These are phyloP conservation scores for Scotopteryx bipunctaria DNA, from an alignment of 2,888 invertebrate species.

Conservation along the genomic window DNA sequence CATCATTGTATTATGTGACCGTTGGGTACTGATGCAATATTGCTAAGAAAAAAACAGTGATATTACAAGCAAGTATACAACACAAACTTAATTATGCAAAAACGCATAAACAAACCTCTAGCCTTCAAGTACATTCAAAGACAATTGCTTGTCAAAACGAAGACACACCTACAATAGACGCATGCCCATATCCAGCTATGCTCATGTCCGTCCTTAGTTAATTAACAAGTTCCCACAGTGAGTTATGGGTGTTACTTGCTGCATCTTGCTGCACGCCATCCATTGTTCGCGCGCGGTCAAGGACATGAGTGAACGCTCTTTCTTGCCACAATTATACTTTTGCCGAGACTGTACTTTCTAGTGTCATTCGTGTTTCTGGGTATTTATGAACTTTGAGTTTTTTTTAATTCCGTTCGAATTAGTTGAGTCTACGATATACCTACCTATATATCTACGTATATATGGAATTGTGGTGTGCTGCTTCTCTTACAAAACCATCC, in stretches of 20 bases:
- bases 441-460: too few relatives aligned
- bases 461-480: too few relatives aligned
- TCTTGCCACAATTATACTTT: slow-evolving; percentile 7
- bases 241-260: slow-evolving; percentile 43
- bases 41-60: too few relatives aligned
- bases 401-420: too few relatives aligned
- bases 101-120: slow-evolving; percentile 16
- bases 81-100: slow-evolving; percentile 2
- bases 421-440: too few relatives aligned
- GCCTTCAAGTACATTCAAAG: neutral
- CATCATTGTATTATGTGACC: too few relatives aligned
- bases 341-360: slow-evolving; percentile 8
- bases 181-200: slow-evolving; percentile 23
- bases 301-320: slow-evolving; percentile 42
- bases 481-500: too few relatives aligned
- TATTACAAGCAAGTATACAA: too few relatives aligned
- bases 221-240: slow-evolving; percentile 58
- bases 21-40: too few relatives aligned
- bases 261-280: slow-evolving; percentile 45
- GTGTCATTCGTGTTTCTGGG: neutral
- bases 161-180: slow-evolving; percentile 25
- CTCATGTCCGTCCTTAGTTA: slow-evolving; percentile 35
- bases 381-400: slow-evolving; percentile 31
- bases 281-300: slow-evolving; percentile 63
- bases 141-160: slow-evolving; percentile 25